Percentiles rank a stretch among this genome's conserved stretches.
These are phyloP conservation scores for Cotesia typhae DNA, from an alignment of 1,140 invertebrate species.

Conservation along the genomic window DNA sequence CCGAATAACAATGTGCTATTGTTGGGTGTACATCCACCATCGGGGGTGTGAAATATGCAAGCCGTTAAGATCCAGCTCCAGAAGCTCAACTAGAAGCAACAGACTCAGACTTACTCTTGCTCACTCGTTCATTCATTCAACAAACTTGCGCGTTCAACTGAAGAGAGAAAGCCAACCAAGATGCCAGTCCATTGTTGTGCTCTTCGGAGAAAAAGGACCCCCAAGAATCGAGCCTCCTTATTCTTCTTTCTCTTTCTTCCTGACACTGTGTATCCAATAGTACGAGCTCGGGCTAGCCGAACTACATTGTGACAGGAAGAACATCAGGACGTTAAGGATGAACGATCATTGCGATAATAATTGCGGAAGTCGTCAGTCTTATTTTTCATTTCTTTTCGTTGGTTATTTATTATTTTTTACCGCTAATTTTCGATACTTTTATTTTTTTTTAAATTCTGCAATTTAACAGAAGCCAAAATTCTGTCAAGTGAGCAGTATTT, in stretches of 20 bases:
- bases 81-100: neutral
- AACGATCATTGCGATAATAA: constrained; percentile 28
- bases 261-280: too few species aligned
- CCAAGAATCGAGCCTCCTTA: neutral
- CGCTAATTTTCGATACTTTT: too few species aligned
- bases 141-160: neutral
- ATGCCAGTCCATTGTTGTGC: constrained; percentile 27
- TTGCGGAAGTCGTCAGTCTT: constrained; percentile 31
- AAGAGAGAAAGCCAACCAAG: constrained; percentile 8
- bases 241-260: too few species aligned
- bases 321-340: neutral
- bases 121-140: neutral
- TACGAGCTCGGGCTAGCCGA: neutral
- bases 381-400: constrained; percentile 44
- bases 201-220: constrained; percentile 10
- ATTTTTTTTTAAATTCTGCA: too few species aligned
- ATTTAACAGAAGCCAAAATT: too few species aligned
- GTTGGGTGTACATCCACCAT: constrained; percentile 53
- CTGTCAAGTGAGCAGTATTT: neutral
- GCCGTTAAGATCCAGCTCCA: constrained; percentile 46
- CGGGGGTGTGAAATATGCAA: constrained; percentile 55
- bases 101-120: constrained; percentile 38
- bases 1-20: constrained; percentile 52
- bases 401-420: constrained; percentile 40
- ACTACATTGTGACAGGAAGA: constrained; percentile 18